Evolutionary conservation across 2,888 invertebrate genomes (phyloP).

Genomic region (Fabriciana adippe): DNA sequence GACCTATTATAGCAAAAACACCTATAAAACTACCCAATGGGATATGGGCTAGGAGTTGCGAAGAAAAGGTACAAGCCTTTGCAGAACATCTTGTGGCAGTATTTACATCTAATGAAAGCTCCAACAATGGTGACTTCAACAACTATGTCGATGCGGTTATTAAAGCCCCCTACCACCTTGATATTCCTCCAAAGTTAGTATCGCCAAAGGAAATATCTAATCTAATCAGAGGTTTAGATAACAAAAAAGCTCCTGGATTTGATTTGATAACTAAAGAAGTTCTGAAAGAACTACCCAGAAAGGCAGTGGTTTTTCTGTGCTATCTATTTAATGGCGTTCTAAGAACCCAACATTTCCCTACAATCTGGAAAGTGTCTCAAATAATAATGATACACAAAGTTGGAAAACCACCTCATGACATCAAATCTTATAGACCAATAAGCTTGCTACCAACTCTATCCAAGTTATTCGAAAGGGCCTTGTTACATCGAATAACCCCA

Average conservation of each 20-base stretch:
- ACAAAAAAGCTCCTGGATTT: slow-evolving; percentile 3
- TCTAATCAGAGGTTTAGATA: too few relatives aligned
- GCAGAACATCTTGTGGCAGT: not conserved
- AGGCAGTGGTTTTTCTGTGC: slow-evolving; percentile 34
- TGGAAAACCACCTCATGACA: slow-evolving; percentile 33
- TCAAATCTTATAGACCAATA: slow-evolving; percentile 37
- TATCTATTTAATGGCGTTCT: slow-evolving; percentile 3
- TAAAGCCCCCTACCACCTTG: not conserved
- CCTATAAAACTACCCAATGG: not conserved
- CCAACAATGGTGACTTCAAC: not conserved
- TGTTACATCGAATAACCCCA: slow-evolving; percentile 23
- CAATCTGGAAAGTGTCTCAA: slow-evolving; percentile 38
- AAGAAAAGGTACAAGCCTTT: slow-evolving; percentile 11
- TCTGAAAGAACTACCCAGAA: slow-evolving; percentile 32
- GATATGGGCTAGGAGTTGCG: not conserved
- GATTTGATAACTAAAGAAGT: slow-evolving; percentile 30
- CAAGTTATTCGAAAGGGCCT: slow-evolving; percentile 34
- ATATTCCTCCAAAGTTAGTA: not conserved
- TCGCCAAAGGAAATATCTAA: not conserved
- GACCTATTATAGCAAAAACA: slow-evolving; percentile 4
- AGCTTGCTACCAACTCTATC: slow-evolving; percentile 37
- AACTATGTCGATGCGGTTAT: not conserved
- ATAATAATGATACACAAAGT: slow-evolving; percentile 38
- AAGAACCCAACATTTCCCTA: slow-evolving; percentile 23
- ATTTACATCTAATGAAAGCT: not conserved